phyloP scores from a whole-genome alignment of 2,888 invertebrate species.

The Limnephilus lunatus region DNA sequence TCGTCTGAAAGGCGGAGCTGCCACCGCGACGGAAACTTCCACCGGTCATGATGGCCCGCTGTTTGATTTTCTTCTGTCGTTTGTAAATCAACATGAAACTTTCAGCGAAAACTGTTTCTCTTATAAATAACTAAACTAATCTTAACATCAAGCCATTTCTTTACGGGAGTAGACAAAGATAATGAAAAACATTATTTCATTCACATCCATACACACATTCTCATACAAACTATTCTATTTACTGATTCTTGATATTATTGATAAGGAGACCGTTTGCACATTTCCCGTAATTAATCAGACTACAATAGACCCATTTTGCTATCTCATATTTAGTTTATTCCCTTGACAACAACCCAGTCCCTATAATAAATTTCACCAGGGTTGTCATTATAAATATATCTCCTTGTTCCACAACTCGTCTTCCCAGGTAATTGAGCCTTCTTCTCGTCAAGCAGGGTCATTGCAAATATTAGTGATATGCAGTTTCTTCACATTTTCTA shows the following conservation, averaged over 20 bases:
- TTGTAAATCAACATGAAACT: conserved; percentile 11
- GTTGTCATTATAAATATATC: no score
- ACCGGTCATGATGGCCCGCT: conserved; percentile 56
- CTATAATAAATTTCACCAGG: no score
- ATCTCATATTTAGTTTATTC: no score
- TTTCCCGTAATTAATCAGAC: neutral
- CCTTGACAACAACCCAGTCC: no score
- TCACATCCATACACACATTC: neutral
- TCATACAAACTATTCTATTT: neutral
- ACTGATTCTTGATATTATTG: neutral
- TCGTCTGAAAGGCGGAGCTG: conserved; percentile 58
- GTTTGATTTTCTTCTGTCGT: conserved; percentile 22
- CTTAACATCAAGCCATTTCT: neutral
- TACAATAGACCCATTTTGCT: no score
- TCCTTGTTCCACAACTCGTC: no score
- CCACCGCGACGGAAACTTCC: conserved; percentile 64
- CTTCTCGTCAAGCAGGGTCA: no score
- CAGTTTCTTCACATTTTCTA: no score
- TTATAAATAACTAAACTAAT: neutral
- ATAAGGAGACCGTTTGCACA: neutral
- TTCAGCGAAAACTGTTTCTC: neutral
- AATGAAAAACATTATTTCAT: neutral
- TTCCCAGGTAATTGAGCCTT: no score
- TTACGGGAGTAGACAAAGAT: neutral
- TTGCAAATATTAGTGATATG: no score